A percentile compares a stretch with the other conserved stretches of the same genome.
Evolutionary conservation across 1,140 invertebrate genomes (phyloP).

Genomic region (Tetragnatha versicolor): DNA sequence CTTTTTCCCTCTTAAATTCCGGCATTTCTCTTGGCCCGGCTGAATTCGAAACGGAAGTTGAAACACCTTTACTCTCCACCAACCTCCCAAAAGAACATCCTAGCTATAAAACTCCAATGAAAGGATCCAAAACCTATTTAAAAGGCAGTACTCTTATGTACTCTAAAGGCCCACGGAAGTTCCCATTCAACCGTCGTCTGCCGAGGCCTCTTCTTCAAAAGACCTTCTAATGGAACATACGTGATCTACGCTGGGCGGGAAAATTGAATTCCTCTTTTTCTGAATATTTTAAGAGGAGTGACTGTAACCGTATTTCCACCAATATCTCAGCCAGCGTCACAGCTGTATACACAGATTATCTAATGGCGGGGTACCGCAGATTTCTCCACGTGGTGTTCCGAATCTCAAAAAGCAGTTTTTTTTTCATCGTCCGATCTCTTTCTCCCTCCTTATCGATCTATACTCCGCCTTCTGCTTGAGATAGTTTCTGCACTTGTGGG

Average conservation of each 20-base stretch:
- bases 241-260: neutral
- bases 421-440: neutral
- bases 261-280: conserved; percentile 35
- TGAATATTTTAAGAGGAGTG: conserved; percentile 36
- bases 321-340: neutral
- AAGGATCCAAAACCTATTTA: too few relatives aligned
- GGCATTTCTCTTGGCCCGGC: too few relatives aligned
- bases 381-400: neutral
- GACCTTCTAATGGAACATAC: conserved; percentile 6
- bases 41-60: too few relatives aligned
- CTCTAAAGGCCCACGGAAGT: too few relatives aligned
- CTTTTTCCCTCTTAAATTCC: too few relatives aligned
- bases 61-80: too few relatives aligned
- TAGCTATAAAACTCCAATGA: too few relatives aligned
- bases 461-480: too few relatives aligned
- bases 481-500: too few relatives aligned
- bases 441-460: neutral
- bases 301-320: conserved; percentile 16
- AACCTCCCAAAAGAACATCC: too few relatives aligned
- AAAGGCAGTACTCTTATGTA: too few relatives aligned
- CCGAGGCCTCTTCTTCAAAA: conserved; percentile 7
- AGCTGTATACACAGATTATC: neutral
- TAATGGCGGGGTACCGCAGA: neutral
- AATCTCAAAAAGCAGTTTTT: neutral
- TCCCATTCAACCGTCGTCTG: too few relatives aligned